phyloP scores from a whole-genome alignment of 1,140 invertebrate genomes.

The Temnothorax curvispinosus region DNA sequence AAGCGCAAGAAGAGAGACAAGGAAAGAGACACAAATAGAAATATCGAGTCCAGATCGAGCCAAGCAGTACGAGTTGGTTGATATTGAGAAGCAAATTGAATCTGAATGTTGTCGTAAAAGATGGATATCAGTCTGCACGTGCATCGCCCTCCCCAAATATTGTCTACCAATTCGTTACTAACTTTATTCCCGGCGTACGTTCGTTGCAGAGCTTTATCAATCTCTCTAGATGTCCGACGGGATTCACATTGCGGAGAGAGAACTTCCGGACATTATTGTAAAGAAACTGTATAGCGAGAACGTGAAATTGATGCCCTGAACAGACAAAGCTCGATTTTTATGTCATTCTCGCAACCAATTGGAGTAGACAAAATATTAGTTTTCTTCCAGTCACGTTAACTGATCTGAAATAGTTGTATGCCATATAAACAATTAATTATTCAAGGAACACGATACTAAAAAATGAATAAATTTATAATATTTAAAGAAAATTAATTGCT shows the following conservation, averaged over 20 bases:
- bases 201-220: slow-evolving; percentile 65
- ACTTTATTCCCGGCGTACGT: slow-evolving; percentile 49
- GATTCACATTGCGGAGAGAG: slow-evolving; percentile 50
- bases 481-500: slow-evolving; percentile 11
- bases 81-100: slow-evolving; percentile 80
- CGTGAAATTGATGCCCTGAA: slow-evolving; percentile 19
- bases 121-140: slow-evolving; percentile 75
- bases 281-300: slow-evolving; percentile 34
- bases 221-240: slow-evolving; percentile 57
- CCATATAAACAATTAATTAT: not conserved
- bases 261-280: slow-evolving; percentile 52
- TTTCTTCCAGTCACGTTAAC: not conserved
- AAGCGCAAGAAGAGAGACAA: not conserved
- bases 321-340: not conserved
- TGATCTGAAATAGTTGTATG: not conserved
- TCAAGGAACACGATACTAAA: not conserved
- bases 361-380: not conserved
- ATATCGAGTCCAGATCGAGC: slow-evolving; percentile 53
- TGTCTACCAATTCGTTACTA: slow-evolving; percentile 76
- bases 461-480: not conserved
- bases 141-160: slow-evolving; percentile 59
- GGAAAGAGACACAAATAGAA: slow-evolving; percentile 17
- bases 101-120: slow-evolving; percentile 79
- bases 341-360: not conserved
- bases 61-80: slow-evolving; percentile 67